These are phyloP conservation scores for Microhierax caerulescens DNA, from an alignment of 2,797 vertebrate species.

Conservation along the genomic window DNA sequence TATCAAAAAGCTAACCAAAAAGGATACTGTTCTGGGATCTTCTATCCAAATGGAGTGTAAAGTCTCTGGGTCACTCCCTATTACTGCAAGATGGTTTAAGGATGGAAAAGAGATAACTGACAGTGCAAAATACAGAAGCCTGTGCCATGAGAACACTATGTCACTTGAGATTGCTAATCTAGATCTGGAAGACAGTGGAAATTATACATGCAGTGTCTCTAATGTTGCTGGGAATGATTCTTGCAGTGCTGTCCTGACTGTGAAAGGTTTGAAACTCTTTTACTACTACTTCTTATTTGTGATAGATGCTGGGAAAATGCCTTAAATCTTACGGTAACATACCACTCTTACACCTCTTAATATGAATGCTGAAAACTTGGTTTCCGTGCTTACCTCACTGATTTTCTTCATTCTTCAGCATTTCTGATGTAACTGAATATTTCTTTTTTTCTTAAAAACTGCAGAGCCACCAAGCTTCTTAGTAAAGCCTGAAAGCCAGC, in stretches of 20 bases:
- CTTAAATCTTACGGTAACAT: background rate
- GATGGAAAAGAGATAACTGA: conserved; percentile 88
- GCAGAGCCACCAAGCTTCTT: conserved; percentile 96
- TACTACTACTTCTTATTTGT: conserved; percentile 32
- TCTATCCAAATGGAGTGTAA: conserved; percentile 92
- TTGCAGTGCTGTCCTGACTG: conserved; percentile 83
- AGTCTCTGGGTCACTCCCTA: conserved; percentile 92
- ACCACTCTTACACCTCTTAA: conserved; percentile 34
- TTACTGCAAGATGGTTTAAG: conserved; percentile 93
- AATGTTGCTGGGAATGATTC: conserved; percentile 90
- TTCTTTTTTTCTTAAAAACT: conserved; percentile 76
- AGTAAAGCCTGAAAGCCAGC: conserved; percentile 85
- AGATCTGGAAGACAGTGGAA: conserved; percentile 87
- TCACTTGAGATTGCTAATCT: conserved; percentile 88
- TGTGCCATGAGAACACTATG: conserved; percentile 89
- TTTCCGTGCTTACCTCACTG: background rate
- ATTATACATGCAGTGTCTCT: conserved; percentile 89
- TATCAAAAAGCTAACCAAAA: conserved; percentile 89
- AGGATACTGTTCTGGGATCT: conserved; percentile 88
- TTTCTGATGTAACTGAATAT: conserved; percentile 37
- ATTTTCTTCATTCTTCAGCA: conserved; percentile 6
- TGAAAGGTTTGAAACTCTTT: conserved; percentile 80
- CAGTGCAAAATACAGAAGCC: conserved; percentile 88
- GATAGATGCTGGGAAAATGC: background rate
- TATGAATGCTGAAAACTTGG: background rate